Conservation (phyloP, 2,797 vertebrate species). For the Acanthornis magna region DNA sequence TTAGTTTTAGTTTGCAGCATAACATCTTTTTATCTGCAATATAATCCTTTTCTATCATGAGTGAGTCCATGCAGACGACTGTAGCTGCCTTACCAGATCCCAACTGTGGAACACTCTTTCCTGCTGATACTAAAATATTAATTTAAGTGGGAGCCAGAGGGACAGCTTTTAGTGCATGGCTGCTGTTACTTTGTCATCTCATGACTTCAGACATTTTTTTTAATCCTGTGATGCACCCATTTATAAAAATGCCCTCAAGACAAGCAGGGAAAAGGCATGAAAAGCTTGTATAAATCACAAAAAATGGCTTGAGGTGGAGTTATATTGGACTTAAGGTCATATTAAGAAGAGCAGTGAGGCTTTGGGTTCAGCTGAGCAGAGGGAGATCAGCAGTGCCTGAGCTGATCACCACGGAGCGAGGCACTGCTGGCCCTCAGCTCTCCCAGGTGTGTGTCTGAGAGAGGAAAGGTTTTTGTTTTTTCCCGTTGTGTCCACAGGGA, state of each 20-base stretch:
- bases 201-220: neutral
- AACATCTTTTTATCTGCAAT: neutral
- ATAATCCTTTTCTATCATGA: neutral
- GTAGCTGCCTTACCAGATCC: neutral
- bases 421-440: neutral
- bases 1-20: neutral
- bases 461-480: neutral
- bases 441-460: neutral
- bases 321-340: neutral
- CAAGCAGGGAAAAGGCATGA: neutral
- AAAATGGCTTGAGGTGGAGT: neutral
- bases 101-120: neutral
- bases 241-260: neutral
- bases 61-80: neutral
- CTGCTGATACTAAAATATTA: neutral
- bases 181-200: neutral
- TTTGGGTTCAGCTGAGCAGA: neutral
- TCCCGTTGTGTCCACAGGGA: neutral
- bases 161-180: neutral
- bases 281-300: neutral
- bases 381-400: neutral
- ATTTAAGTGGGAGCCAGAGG: neutral
- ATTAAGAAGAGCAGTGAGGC: neutral
- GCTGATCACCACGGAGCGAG: accelerated
- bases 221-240: accelerated